Evolutionary conservation across 2,797 vertebrate species (phyloP).

Genomic region (Melanotaenia parkinsoni): DNA sequence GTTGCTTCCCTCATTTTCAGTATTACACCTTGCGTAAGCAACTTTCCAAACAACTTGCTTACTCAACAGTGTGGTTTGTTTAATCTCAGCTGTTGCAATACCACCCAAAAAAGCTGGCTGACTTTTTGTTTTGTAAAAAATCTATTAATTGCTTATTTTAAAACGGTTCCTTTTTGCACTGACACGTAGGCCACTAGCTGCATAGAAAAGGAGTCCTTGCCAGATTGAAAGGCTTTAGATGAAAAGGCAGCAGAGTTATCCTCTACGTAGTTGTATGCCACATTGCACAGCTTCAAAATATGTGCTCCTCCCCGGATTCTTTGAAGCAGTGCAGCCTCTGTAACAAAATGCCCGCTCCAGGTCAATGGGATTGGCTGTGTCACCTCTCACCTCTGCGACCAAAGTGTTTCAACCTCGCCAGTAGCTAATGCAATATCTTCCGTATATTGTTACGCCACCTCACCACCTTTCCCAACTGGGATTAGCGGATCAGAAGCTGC

Average conservation of each 20-base stretch:
- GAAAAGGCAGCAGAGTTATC: not conserved
- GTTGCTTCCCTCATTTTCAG: slow-evolving; percentile 11
- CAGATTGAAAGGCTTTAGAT: not conserved
- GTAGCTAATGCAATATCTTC: slow-evolving; percentile 51
- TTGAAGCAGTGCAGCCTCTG: not conserved
- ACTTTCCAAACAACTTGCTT: not conserved
- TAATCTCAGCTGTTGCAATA: not conserved
- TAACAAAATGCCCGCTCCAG: slow-evolving; percentile 14
- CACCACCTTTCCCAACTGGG: slow-evolving; percentile 22
- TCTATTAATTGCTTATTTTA: not conserved
- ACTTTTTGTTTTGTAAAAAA: not conserved
- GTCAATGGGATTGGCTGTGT: slow-evolving; percentile 27
- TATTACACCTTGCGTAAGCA: not conserved
- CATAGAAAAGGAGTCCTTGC: not conserved
- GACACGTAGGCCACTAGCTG: not conserved
- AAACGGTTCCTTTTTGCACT: not conserved
- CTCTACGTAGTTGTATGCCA: not conserved
- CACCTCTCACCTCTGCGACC: slow-evolving; percentile 33
- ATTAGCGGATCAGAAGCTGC: slow-evolving; percentile 37
- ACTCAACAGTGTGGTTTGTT: not conserved
- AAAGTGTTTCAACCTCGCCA: slow-evolving; percentile 51
- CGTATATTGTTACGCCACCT: slow-evolving; percentile 64
- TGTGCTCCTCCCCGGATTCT: not conserved
- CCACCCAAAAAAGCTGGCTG: not conserved
- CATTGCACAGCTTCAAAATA: slow-evolving; percentile 5